Base-by-base conservation (phyloP, 1,140 invertebrate genomes). In the Trachelipus rathkii region DNA sequence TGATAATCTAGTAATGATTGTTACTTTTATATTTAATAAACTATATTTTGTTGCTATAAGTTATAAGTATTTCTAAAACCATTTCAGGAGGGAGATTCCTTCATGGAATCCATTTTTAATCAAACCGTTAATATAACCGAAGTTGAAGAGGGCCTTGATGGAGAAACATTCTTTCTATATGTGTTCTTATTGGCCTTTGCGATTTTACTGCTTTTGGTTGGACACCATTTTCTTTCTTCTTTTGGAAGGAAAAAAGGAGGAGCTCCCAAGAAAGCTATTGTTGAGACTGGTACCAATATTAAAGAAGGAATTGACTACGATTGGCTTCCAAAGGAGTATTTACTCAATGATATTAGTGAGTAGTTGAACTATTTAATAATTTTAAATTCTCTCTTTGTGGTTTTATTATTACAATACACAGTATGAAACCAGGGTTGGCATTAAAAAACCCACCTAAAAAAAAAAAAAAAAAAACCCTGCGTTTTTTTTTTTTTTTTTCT, bases 161-260 rank as follows among this genome's bases (percentile, higher is more conserved):
- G 95, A 60, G 97, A 99, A 89, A 99, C 96, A 43, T 94, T 98
- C 87, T 99, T 99, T 90, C 86, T 99, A 70, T 99, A 98, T 83
- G 89, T 99, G 60, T 93, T 98, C 86, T 87, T 99, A 66, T 92
- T 92, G 67, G 96, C 95, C 15, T 91, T 95, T 77, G 90, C 91
- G 50, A 91, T 98, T 60, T 86, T 99, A 11, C 87, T 95, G 3
- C 86, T 97, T 43, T 93, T 99, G 68, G 89, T 93, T 78, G 94
- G 93, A 19, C 95, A 98, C 84, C 91, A 93, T 13, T 85, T 97
- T 10, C 84, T 85, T 45, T 91, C 91, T 69, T 93, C 91, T 21
- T 90, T 93, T 81, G 92, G 90, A 81, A 89, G 88, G 82, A 87
- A 85, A 78, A 79, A 89, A 88, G 83, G 86, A 86, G 77, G 86